A percentile compares a stretch with the other conserved stretches of the same genome.
These are phyloP conservation scores for Drosophila subsilvestris DNA, from an alignment of 2,888 invertebrate species.

Conservation along the genomic window DNA sequence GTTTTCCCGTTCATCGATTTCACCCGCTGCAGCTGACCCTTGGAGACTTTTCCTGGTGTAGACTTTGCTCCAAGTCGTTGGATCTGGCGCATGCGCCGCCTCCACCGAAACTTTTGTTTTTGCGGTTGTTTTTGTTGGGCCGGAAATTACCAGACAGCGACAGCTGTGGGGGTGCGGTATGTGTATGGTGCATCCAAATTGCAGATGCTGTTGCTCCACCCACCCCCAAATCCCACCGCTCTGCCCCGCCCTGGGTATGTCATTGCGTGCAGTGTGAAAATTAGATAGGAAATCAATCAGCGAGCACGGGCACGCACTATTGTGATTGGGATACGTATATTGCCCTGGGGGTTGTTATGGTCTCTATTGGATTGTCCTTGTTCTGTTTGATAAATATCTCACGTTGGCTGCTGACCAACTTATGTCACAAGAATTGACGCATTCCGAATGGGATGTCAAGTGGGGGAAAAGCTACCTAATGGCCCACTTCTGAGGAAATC, in stretches of 20 bases:
- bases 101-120: slow-evolving; percentile 6
- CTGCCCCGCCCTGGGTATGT: slow-evolving; percentile 4
- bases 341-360: neutral
- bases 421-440: slow-evolving; percentile 29
- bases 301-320: slow-evolving; percentile 10
- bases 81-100: slow-evolving; percentile 56
- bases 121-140: slow-evolving; percentile 30
- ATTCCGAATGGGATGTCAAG: slow-evolving; percentile 27
- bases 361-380: slow-evolving; percentile 2
- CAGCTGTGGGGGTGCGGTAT: slow-evolving; percentile 60
- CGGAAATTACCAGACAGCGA: slow-evolving; percentile 61
- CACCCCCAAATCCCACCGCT: neutral
- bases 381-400: neutral
- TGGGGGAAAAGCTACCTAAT: neutral
- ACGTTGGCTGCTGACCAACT: slow-evolving; percentile 33
- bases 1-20: slow-evolving; percentile 57
- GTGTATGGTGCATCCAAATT: slow-evolving; percentile 29
- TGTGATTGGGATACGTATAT: slow-evolving; percentile 6
- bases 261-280: slow-evolving; percentile 43
- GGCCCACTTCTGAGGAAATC: slow-evolving; percentile 29
- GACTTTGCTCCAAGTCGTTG: neutral
- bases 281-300: slow-evolving; percentile 56
- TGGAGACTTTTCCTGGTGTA: slow-evolving; percentile 5
- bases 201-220: slow-evolving; percentile 46
- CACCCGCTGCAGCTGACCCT: slow-evolving; percentile 58